Evolutionary conservation across 1,140 invertebrate species (phyloP).

Genomic region (Andricus grossulariae): DNA sequence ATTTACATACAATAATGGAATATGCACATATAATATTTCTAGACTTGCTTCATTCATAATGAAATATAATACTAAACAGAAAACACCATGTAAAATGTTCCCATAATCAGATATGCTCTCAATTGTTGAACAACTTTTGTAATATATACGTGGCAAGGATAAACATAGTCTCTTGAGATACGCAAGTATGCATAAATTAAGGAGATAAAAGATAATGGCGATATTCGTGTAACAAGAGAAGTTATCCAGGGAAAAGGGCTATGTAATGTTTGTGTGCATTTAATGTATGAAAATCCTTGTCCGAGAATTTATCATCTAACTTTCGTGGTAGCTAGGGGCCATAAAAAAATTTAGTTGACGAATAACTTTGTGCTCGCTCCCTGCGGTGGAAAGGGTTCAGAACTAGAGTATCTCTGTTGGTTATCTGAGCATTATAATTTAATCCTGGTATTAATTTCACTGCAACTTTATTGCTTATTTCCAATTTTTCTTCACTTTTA

Average conservation of each 20-base stretch:
- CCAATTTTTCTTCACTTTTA: neutral
- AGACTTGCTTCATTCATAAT: neutral
- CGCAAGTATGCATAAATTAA: slow-evolving; percentile 13
- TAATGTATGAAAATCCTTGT: slow-evolving; percentile 5
- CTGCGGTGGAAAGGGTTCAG: neutral
- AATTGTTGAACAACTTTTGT: neutral
- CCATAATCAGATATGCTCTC: neutral
- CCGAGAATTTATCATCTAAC: neutral
- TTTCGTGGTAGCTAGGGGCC: neutral
- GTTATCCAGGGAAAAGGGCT: neutral
- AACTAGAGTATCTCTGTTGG: neutral
- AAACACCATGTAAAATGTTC: neutral
- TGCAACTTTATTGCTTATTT: neutral
- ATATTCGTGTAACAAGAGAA: neutral
- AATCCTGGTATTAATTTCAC: neutral
- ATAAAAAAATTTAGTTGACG: slow-evolving; percentile 12
- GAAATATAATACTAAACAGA: neutral
- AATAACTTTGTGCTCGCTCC: neutral
- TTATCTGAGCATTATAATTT: neutral
- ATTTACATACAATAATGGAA: slow-evolving; percentile 3
- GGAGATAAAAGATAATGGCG: neutral
- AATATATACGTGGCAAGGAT: neutral
- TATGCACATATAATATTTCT: neutral
- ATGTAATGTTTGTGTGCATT: neutral
- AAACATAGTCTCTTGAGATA: neutral